These are phyloP conservation scores for Rotaria socialis DNA, from an alignment of 2,888 invertebrate genomes.

Conservation along the genomic window DNA sequence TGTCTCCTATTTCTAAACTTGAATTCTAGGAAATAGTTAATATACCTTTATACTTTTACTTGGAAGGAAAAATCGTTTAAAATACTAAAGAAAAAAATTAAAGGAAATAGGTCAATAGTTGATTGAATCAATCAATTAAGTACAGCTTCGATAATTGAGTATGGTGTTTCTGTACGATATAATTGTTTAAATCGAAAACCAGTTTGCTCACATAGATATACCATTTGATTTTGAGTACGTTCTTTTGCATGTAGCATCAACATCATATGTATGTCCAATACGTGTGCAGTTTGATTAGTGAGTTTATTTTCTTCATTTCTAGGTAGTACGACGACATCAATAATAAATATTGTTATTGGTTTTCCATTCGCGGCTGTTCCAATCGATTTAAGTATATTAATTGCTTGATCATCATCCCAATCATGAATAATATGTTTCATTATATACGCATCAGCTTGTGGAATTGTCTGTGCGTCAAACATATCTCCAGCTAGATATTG, in stretches of 20 bases:
- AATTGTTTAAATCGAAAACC: not conserved
- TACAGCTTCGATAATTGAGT: not conserved
- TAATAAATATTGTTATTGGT: not conserved
- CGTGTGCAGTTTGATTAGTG: not conserved
- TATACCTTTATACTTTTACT: no score
- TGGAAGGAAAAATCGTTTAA: no score
- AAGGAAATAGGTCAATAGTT: no score
- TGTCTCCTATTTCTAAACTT: no score
- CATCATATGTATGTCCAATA: not conserved
- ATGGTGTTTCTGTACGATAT: not conserved
- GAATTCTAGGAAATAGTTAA: no score
- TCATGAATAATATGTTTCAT: not conserved
- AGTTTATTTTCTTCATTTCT: not conserved
- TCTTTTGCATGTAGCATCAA: not conserved
- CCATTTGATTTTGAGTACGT: not conserved
- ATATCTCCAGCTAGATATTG: not conserved
- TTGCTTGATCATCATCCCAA: not conserved
- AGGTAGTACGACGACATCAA: not conserved
- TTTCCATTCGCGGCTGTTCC: not conserved
- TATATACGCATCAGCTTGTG: not conserved
- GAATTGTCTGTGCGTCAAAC: not conserved
- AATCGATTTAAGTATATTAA: not conserved
- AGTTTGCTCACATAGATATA: not conserved
- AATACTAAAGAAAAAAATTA: no score
- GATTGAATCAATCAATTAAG: not conserved